phyloP scores from a whole-genome alignment of 2,113 vertebrate genomes.

The Eidolon helvum region DNA sequence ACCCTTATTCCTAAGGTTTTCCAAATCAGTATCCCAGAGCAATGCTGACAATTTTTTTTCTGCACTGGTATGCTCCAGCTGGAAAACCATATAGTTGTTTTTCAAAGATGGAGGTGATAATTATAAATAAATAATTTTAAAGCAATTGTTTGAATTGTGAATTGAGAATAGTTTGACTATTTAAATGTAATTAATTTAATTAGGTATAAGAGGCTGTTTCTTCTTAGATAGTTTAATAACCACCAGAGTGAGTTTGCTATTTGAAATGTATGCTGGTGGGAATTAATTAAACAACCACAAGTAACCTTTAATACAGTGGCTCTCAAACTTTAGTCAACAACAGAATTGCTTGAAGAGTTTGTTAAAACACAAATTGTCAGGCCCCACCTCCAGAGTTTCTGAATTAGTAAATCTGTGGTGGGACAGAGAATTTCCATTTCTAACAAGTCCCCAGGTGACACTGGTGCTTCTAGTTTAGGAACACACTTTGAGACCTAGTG shows the following conservation, averaged over 20 bases:
- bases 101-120: background rate
- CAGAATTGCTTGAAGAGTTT: background rate
- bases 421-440: background rate
- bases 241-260: background rate
- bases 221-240: background rate
- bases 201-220: background rate
- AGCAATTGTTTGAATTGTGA: background rate
- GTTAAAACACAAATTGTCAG: background rate
- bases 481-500: background rate
- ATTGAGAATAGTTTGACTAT: background rate
- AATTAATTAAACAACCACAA: constrained; percentile 17
- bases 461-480: background rate
- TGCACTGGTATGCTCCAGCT: background rate
- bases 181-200: background rate
- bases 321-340: background rate
- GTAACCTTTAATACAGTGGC: background rate
- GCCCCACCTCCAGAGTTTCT: background rate
- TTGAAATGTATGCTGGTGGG: background rate
- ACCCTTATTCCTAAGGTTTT: background rate
- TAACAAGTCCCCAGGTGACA: background rate
- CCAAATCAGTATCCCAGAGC: background rate
- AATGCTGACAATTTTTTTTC: background rate
- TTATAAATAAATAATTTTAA: constrained; percentile 10
- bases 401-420: background rate
- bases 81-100: background rate